Base-by-base conservation (phyloP, 2,888 invertebrate species). In the Steromphala cineraria region DNA sequence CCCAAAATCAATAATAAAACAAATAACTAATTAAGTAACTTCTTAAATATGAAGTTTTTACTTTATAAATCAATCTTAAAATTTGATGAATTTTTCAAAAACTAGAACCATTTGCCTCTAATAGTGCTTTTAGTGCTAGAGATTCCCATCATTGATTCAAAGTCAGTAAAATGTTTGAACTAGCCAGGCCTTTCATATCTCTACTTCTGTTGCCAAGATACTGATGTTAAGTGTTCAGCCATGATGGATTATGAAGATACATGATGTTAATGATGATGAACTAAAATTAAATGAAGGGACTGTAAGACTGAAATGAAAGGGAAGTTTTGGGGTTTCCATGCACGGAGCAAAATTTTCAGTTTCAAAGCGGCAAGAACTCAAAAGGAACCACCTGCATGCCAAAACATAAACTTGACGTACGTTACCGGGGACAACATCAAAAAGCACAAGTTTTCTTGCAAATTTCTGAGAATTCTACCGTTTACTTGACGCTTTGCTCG, bases 401-500 rank as follows among this genome's bases (percentile, higher is more conserved):
- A 28, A 62, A 62, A 71, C 71, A 71, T 40, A 71, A 56, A 46
- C 46, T 46, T 56, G 71, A 31, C 36, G 71, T 71, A 40, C 62
- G 28, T 28, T n/a, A 19, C 31, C 36, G 24, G 36, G 36, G 28
- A 71, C 71, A 71, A 71, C 71, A 71, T 71, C 71, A 71, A 71
- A 36, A 71, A 71, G 71, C 71, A 40, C 71, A 36, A 31, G 10
- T 17, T 71, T 17, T 21, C 56, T 71, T 71, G 71, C 36, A 19
- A 71, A 67, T 71, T 71, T 71, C n/a, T 56, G 8, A 24, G 24
- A 71, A n/a, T n/a, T 36, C 31, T 71, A 71, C 71, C 71, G 19
- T 24, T 62, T 36, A 36, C 36, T 71, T 71, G 71, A 71, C 71
- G 7, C 71, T 71, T 36, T 71, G 71, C 71, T 71, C 71, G 71